Conservation (phyloP, 2,113 vertebrate genomes). For the Aegithalos caudatus region DNA sequence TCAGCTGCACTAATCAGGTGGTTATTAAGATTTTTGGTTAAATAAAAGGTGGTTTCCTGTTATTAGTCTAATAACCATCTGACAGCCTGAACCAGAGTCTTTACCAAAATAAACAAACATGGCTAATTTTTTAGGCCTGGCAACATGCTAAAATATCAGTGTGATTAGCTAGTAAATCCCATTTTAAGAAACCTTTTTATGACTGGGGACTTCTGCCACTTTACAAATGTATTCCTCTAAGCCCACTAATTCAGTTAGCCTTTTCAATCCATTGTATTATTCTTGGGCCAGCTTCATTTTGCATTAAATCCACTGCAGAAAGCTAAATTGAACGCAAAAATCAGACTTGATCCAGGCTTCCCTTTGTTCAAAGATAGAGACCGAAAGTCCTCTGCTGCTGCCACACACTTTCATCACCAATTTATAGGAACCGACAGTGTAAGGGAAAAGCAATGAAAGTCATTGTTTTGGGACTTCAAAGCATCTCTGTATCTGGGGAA, state of each 20-base stretch:
- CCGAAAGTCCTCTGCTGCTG: constrained; percentile 79
- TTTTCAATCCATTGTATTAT: constrained; percentile 88
- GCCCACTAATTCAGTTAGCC: constrained; percentile 88
- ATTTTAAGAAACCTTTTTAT: constrained; percentile 86
- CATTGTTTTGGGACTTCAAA: constrained; percentile 89
- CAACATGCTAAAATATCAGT: constrained; percentile 83
- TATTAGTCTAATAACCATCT: constrained; percentile 64
- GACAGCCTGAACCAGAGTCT: constrained; percentile 66
- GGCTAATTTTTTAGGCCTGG: constrained; percentile 77
- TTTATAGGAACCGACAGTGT: constrained; percentile 81
- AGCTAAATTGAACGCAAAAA: constrained; percentile 84
- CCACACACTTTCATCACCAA: constrained; percentile 87
- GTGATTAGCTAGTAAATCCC: constrained; percentile 83
- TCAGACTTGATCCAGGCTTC: constrained; percentile 80
- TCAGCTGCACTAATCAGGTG: not conserved
- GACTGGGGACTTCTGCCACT: constrained; percentile 85
- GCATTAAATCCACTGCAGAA: constrained; percentile 85
- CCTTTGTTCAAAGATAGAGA: constrained; percentile 85
- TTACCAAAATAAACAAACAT: constrained; percentile 81
- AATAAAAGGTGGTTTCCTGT: constrained; percentile 43
- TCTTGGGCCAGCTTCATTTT: constrained; percentile 83
- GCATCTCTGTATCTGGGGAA: constrained; percentile 79
- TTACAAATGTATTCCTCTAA: constrained; percentile 89
- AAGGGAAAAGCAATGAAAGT: constrained; percentile 84
- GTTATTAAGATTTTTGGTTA: constrained; percentile 38